A percentile compares a stretch with the other conserved stretches of the same genome.
These are phyloP conservation scores for Chaenodraco wilsoni DNA, from an alignment of 2,797 vertebrate genomes.

Conservation along the genomic window DNA sequence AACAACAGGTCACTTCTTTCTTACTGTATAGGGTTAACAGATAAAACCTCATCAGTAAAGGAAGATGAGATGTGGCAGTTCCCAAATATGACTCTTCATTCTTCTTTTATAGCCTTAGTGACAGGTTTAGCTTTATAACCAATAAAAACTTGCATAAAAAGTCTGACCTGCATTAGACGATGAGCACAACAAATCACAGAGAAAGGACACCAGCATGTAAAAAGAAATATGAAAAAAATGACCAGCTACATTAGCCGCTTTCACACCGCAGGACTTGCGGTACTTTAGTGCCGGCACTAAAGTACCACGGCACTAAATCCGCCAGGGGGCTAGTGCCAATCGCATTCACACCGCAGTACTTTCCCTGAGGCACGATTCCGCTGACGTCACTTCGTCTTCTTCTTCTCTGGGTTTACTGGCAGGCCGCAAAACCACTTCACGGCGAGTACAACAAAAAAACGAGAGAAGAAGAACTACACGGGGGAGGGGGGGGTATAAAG, in stretches of 20 bases:
- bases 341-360: too few relatives aligned
- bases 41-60: neutral
- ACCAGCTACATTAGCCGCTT: neutral
- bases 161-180: conserved; percentile 6
- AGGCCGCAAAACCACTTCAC: too few relatives aligned
- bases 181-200: conserved; percentile 9
- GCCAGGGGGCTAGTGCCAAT: too few relatives aligned
- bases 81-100: neutral
- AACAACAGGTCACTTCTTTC: neutral
- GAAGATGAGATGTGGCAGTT: neutral
- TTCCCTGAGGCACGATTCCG: too few relatives aligned
- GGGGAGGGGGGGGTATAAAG: too few relatives aligned
- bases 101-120: neutral
- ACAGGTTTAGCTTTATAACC: conserved; percentile 1
- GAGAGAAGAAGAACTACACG: too few relatives aligned
- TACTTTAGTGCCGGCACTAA: too few relatives aligned
- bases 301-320: too few relatives aligned
- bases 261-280: too few relatives aligned
- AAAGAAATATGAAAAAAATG: neutral
- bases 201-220: neutral
- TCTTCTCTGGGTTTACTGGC: too few relatives aligned
- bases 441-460: too few relatives aligned
- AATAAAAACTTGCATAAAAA: conserved; percentile 1
- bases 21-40: neutral
- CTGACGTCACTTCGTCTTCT: too few relatives aligned